Conservation (phyloP, 92 coral and sea anemone genomes). For the Epizoanthus fatuus region DNA sequence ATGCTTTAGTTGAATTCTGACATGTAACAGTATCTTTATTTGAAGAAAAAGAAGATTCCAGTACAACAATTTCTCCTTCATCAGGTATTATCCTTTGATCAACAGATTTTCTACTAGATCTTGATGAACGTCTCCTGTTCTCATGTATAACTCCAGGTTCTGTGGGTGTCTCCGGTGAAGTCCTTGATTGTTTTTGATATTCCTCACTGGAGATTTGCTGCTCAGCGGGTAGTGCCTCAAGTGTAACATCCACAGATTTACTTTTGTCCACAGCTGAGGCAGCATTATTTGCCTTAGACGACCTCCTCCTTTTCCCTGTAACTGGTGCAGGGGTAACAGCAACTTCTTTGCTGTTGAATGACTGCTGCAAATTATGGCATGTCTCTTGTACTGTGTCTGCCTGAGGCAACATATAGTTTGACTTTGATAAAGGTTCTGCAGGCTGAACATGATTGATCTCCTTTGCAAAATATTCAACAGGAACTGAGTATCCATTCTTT, state of each 20-base stretch:
- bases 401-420: neutral
- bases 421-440: conserved; percentile 1
- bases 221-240: neutral
- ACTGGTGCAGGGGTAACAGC: neutral
- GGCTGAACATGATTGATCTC: conserved; percentile 50
- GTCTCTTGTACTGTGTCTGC: neutral
- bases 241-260: neutral
- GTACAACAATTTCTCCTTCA: conserved; percentile 33
- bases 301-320: conserved; percentile 40
- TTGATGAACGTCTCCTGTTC: conserved; percentile 53
- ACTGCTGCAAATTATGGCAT: neutral
- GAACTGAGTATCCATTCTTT: conserved; percentile 75
- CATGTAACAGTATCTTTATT: neutral
- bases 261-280: neutral
- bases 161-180: neutral
- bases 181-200: conserved; percentile 4
- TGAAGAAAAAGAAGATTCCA: conserved; percentile 43
- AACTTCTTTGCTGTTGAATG: neutral
- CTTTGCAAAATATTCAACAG: conserved; percentile 56
- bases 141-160: conserved; percentile 17
- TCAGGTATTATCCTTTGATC: conserved; percentile 29
- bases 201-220: neutral
- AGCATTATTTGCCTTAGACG: conserved; percentile 5
- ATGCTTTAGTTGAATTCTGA: neutral
- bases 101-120: conserved; percentile 43